Base-by-base conservation (phyloP, 2,113 vertebrate species). In the Marmota monax region DNA sequence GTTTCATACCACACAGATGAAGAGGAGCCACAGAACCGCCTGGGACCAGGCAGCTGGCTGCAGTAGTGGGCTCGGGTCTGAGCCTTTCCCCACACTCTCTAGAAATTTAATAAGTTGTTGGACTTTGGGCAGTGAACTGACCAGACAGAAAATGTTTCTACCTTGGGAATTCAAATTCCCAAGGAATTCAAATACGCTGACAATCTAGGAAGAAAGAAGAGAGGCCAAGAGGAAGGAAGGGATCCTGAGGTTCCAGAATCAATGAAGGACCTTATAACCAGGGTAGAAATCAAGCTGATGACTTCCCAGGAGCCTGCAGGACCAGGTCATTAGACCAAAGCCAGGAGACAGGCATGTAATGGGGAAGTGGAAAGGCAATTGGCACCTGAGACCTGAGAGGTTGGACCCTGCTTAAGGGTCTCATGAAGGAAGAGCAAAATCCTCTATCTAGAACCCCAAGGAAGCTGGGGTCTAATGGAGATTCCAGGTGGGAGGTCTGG, bases 71-170 rank as follows among this genome's bases (percentile, higher is more conserved):
- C 22, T 94, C 70, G 53, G 45, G 13, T 58, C 5, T 27, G 34
- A 82, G 82, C 39, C 39, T 39, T 37, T 53, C 20, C 56, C 7
- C 72, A 63, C 42, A 11, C 32, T 92, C 39, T 73, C n/a, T 5
- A 39, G 84, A 79, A 63, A 83, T 37, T 53, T n/a, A 72, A 23
- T 14, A 53, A n/a, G 65, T 53, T 29, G 34, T 51, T 51, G 56
- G 20, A 86, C 88, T 95, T 74, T 42, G 70, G 45, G 56, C 63
- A 34, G 12, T 4, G 56, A 82, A 48, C 34, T 85, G 63, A 74
- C 32, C 45, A 72, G 58, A 80, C 12, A 88, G 86, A 37, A 95
- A 95, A 34, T 51, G 78, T 65, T 67, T 96, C 69, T 90, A 25
- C 42, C 56, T 45, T 45, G 45, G 45, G 45, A 45, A 45, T 45